Evolutionary conservation across 2,113 vertebrate species (phyloP).

Genomic region (Podilymbus podiceps): DNA sequence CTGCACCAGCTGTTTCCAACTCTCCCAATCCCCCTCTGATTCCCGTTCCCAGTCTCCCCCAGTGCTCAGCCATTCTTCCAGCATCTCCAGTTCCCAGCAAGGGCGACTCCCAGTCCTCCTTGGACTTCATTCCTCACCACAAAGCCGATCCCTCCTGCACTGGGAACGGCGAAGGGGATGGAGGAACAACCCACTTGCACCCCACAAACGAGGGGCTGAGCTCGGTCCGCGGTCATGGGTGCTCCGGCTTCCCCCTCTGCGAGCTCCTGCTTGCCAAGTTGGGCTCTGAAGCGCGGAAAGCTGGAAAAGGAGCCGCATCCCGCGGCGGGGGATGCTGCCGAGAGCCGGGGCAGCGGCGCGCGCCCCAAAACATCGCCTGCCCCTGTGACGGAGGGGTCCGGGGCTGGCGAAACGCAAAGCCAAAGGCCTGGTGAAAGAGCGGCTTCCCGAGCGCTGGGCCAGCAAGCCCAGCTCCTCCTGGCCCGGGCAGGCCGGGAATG

Average conservation of each 20-base stretch:
- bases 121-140: not conserved
- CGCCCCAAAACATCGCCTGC: not conserved
- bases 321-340: rapidly evolving
- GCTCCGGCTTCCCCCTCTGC: not conserved
- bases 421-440: not conserved
- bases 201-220: not conserved
- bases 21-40: no score
- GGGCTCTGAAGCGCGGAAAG: not conserved
- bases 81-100: not conserved
- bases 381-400: not conserved
- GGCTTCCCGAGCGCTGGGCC: no score
- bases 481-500: not conserved
- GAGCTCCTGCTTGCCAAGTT: not conserved
- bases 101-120: not conserved
- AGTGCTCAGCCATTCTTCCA: not conserved
- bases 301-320: not conserved
- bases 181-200: no score
- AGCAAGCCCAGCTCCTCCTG: no score
- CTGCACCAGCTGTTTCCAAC: not conserved
- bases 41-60: not conserved
- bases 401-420: not conserved
- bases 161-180: rapidly evolving
- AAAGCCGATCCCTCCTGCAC: not conserved
- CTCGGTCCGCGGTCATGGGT: rapidly evolving
- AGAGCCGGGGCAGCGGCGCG: not conserved